Evolutionary conservation across 2,797 vertebrate species (phyloP), one percentile per base, ranked within the genome.

Genomic region (Nannoperca australis): DNA sequence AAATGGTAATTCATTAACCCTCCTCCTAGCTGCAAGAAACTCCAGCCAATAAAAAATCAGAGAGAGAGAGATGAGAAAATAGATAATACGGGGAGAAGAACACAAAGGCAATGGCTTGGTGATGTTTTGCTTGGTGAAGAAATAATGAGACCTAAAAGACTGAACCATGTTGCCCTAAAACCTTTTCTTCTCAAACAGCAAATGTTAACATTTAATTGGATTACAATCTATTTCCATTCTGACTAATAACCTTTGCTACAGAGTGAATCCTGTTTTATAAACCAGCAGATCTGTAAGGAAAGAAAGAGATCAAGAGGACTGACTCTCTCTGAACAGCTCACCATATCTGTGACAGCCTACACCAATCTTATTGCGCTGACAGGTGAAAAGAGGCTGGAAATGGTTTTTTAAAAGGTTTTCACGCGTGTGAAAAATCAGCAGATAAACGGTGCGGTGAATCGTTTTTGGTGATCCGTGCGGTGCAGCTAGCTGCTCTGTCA

Each of bases 1-100:
- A 83, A 73, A 73, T 18, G 65, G 80, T 86, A 73, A 83, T 86
- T 85, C 78, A 89, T 87, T 90, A 91, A 91, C 85, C 68, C 49
- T 76, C 27, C 45, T 76, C 54, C 60, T 44, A 15, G 62, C 67
- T 24, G 72, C 11, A 30, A 72, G 53, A 60, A 17, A 40, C 50
- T 65, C 64, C 72, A 60, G 71, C 63, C 45, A 70, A 84, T 81
- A 73, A 85, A 85, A 22, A 36, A 22, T 15, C 45, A 3, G 8
- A 45, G 9, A 8, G 7, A 42, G 36, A 71, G 64, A 59, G 44
- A 15, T 34, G 22, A 53, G 6, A 49, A 44, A 56, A 68, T 9
- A 67, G 8, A 68, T 34, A 17, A 10, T 49, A 55, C 1, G 10
- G 38, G 2, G 11, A 47, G 17, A 38, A 27, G 7, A 50, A 34